Percentiles rank a stretch among this genome's conserved stretches.
These are phyloP conservation scores for Chloropsis cyanopogon DNA, from an alignment of 2,113 vertebrate species.

Conservation along the genomic window DNA sequence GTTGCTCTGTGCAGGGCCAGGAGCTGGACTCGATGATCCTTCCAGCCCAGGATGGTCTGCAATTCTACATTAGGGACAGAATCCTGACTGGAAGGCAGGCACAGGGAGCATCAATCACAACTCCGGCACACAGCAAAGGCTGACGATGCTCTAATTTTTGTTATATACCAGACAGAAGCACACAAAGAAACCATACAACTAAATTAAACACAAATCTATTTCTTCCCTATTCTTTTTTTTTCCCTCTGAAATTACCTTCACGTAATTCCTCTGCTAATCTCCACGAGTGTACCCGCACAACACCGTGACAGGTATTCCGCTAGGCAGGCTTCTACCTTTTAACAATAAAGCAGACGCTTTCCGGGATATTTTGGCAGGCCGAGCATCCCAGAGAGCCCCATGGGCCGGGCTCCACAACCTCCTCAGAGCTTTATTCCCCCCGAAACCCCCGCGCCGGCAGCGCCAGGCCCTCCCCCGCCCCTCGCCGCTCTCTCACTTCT, in stretches of 20 bases:
- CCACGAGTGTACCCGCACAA: neutral
- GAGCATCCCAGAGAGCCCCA: accelerated
- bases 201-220: accelerated
- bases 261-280: accelerated
- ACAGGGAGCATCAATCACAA: accelerated
- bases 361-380: too few relatives aligned
- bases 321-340: neutral
- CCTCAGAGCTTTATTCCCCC: neutral
- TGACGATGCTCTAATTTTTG: neutral
- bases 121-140: accelerated
- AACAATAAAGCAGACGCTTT: accelerated
- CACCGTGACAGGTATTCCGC: accelerated
- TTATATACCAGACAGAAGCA: accelerated
- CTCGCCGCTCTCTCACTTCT: conserved; percentile 78
- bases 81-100: accelerated
- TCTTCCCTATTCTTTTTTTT: neutral
- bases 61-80: accelerated
- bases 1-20: neutral
- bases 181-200: accelerated
- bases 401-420: neutral
- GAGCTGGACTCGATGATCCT: neutral
- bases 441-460: neutral
- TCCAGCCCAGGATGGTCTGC: neutral
- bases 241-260: neutral
- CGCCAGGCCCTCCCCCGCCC: neutral